Conservation (phyloP, 2,888 invertebrate genomes). For the Mycogona germanica region DNA sequence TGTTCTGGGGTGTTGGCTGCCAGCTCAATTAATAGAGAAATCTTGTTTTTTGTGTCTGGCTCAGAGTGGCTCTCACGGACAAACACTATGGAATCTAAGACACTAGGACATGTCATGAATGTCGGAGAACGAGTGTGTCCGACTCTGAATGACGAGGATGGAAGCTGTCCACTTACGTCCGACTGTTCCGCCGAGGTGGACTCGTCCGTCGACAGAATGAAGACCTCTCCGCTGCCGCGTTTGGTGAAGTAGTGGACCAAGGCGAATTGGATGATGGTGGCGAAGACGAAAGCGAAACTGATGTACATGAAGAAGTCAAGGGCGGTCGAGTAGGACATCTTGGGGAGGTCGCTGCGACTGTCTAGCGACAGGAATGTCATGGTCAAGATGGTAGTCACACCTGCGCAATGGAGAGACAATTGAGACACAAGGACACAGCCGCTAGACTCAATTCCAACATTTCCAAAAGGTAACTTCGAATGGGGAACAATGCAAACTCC, state of each 20-base stretch:
- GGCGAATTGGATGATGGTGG: constrained; percentile 69
- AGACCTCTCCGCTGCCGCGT: constrained; percentile 56
- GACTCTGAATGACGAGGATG: too few relatives aligned
- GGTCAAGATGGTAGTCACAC: constrained; percentile 69
- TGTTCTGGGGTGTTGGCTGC: too few relatives aligned
- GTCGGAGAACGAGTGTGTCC: too few relatives aligned
- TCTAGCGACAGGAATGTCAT: constrained; percentile 73
- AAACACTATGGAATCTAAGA: too few relatives aligned
- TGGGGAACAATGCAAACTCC: neutral
- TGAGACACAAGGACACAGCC: too few relatives aligned
- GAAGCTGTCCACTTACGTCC: too few relatives aligned
- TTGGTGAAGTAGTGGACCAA: constrained; percentile 80
- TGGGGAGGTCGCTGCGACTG: constrained; percentile 65
- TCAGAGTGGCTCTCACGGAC: too few relatives aligned
- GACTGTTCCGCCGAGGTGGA: too few relatives aligned
- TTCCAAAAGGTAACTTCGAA: neutral
- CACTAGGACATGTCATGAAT: too few relatives aligned
- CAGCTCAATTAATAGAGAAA: too few relatives aligned
- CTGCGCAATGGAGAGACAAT: too few relatives aligned
- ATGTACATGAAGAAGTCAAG: constrained; percentile 71
- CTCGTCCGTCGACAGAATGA: constrained; percentile 5
- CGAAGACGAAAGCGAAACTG: constrained; percentile 66
- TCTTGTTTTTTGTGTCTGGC: too few relatives aligned
- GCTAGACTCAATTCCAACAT: neutral
- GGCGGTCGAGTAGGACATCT: constrained; percentile 76